Evolutionary conservation across 1,140 invertebrate species (phyloP).

Genomic region (Aplysia californica): DNA sequence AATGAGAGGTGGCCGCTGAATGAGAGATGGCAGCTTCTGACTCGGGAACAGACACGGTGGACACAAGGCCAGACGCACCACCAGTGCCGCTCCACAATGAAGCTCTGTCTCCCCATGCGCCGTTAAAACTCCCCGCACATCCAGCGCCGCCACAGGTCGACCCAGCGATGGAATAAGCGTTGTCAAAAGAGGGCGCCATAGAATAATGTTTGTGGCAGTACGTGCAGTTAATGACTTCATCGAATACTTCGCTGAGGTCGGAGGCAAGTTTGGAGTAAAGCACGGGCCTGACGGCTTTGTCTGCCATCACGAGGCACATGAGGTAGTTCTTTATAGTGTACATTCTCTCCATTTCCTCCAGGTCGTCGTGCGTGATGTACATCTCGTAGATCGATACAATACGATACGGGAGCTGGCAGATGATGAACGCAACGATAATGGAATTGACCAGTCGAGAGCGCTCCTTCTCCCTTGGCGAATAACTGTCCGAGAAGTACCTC

Average conservation of each 20-base stretch:
- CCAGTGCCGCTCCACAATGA: too few species aligned
- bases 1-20: not conserved
- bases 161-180: too few species aligned
- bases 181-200: not conserved
- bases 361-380: slow-evolving; percentile 30
- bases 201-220: slow-evolving; percentile 1
- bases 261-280: slow-evolving; percentile 42
- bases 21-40: not conserved
- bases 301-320: slow-evolving; percentile 36
- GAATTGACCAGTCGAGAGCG: slow-evolving; percentile 51
- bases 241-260: slow-evolving; percentile 41
- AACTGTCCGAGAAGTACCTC: slow-evolving; percentile 59
- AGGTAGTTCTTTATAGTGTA: slow-evolving; percentile 36
- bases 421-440: slow-evolving; percentile 46
- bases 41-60: not conserved
- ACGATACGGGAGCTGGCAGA: slow-evolving; percentile 54
- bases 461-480: slow-evolving; percentile 47
- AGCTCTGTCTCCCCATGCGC: too few species aligned
- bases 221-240: slow-evolving; percentile 48
- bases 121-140: too few species aligned
- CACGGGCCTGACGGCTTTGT: slow-evolving; percentile 37
- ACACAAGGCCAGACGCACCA: not conserved
- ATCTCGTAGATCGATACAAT: slow-evolving; percentile 40
- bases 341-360: slow-evolving; percentile 25
- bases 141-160: not conserved